Evolutionary conservation across 2,888 invertebrate genomes (phyloP), one percentile per base, ranked within the genome.

Genomic region (Alitta virens): DNA sequence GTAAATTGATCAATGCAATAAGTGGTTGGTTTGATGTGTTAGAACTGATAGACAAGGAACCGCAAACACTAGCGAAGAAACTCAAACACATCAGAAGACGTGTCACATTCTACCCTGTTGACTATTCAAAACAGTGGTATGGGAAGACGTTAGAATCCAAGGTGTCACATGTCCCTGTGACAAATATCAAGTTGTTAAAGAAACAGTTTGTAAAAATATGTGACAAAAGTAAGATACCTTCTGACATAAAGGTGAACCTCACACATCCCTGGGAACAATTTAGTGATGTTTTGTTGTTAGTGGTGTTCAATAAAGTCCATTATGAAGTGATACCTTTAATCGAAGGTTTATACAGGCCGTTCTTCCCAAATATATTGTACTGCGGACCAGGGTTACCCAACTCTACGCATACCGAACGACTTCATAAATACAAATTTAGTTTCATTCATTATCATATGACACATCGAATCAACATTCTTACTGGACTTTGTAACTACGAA

Each of bases 331-430:
- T 70, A 40, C 70, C 70, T 24, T 63, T 63, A 26, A 18, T 68
- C n/a, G 70, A 70, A 61, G 38, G 56, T 0, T 59, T 70, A 9
- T 70, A 70, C 38, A 33, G 69, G 9, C 46, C 62, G n/a, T 66
- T 68, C 56, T 70, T 69, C 38, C 69, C 68, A 3, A 27, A 63
- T 46, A 64, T 68, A 5, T 25, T 70, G 16, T 70, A 68, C 56
- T 70, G 70, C 51, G 70, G 70, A 21, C 69, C 70, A 14, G 53
- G 23, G n/a, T 3, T 33, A 1, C 60, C 55, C 3, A 59, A 69
- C 38, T 3, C 50, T 9, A 16, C 18, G 1, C 3, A 33, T 1
- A 51, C 43, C 42, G 52, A 60, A n/a, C 18, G 25, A 7, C 57
- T 70, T 16, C 23, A n/a, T 18, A 16, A 57, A 5, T 62, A 63